Evolutionary conservation across 2,888 invertebrate genomes (phyloP), one percentile per base, ranked within the genome.

Genomic region (Prosapia bicincta): DNA sequence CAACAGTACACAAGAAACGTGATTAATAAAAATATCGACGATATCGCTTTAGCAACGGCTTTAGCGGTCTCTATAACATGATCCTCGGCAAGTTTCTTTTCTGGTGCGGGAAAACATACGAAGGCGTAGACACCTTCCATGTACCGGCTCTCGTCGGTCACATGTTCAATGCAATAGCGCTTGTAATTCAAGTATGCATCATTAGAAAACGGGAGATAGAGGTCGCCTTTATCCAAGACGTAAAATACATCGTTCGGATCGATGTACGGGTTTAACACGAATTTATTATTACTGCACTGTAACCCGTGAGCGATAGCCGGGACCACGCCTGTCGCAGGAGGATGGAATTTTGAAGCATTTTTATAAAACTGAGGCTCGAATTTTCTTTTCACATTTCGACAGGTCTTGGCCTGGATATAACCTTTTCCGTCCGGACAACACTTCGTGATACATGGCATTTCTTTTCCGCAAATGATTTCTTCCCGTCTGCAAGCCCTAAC

Each of bases 1-100:
- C 87, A 86, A 67, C 87, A 84, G 84, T 93, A 93, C 28, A 92
- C 91, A 78, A 90, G 69, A 76, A 93, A 84, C 0, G 93, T 93
- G 26, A 90, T 82, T 3, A 88, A 84, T 79, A 93, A 85, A 82
- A 92, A 93, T 10, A 89, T 85, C 79, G 90, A 88, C n/a, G 93
- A 92, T 77, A 90, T 87, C 67, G 88, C 83, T 77, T 84, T 79
- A 32, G 85, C 82, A 1, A 77, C 74, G 9, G 82, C 82, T 72
- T 80, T 82, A 26, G 85, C 76, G 1, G 78, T 26, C 68, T 76
- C 66, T 15, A 69, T 24, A 20, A 69, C 13, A n/a, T 32, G 30
- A 15, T 24, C 3, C 13, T 43, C 28, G 28, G 23, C 23, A 28
- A 15, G 15, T 25, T 20, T 24, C 24, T 13, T 25, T 69, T 0